Evolutionary conservation across 2,113 vertebrate species (phyloP).

Genomic region (Silurus glanis): DNA sequence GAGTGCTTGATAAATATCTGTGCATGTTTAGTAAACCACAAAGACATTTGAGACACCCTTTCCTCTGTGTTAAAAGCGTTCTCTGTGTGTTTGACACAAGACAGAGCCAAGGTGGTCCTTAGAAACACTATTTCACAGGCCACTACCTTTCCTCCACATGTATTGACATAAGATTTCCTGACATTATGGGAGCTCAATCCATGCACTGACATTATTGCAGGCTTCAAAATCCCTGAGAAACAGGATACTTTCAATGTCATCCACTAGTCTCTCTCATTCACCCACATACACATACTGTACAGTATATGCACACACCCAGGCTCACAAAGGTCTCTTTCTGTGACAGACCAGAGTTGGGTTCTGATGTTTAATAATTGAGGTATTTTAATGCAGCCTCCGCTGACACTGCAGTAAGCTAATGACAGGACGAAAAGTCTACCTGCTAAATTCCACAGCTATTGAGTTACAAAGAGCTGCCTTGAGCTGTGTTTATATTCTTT

Average conservation of each 20-base stretch:
- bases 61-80: neutral
- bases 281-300: slow-evolving; percentile 28
- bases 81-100: slow-evolving; percentile 32
- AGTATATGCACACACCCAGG: slow-evolving; percentile 22
- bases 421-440: slow-evolving; percentile 47
- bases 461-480: slow-evolving; percentile 43
- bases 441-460: slow-evolving; percentile 48
- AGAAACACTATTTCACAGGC: slow-evolving; percentile 44
- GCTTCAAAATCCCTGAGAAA: slow-evolving; percentile 42
- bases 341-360: slow-evolving; percentile 39
- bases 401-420: slow-evolving; percentile 50
- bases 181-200: slow-evolving; percentile 46
- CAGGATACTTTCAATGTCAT: slow-evolving; percentile 42
- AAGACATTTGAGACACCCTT: neutral
- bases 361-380: slow-evolving; percentile 56
- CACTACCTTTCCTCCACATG: slow-evolving; percentile 39
- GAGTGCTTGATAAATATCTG: slow-evolving; percentile 20
- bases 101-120: slow-evolving; percentile 45
- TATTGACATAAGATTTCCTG: slow-evolving; percentile 50
- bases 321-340: slow-evolving; percentile 56
- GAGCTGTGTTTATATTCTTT: slow-evolving; percentile 30
- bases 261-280: neutral
- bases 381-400: slow-evolving; percentile 53
- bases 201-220: slow-evolving; percentile 38
- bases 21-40: slow-evolving; percentile 1